phyloP scores from a whole-genome alignment of 2,888 invertebrate species.

The Sinodicranocentrus sp. region DNA sequence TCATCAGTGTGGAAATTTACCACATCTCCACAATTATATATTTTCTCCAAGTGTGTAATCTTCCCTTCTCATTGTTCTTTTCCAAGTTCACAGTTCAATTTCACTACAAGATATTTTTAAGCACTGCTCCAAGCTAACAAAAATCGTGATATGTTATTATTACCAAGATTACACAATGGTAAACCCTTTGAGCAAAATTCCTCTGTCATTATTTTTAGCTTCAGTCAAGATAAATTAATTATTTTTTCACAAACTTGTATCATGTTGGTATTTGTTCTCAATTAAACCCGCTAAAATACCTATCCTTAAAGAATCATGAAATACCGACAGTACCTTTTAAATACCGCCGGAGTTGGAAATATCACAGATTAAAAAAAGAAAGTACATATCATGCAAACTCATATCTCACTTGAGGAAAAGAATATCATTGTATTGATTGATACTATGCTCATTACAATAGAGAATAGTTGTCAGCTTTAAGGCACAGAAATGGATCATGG shows the following conservation, averaged over 20 bases:
- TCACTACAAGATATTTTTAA: constrained; percentile 1
- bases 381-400: constrained; percentile 38
- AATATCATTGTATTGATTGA: no score
- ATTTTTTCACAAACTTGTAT: constrained; percentile 47
- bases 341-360: neutral
- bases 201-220: constrained; percentile 53
- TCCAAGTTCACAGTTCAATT: constrained; percentile 25
- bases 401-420: no score
- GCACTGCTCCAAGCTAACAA: constrained; percentile 24
- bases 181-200: constrained; percentile 50
- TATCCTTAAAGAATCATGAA: constrained; percentile 19
- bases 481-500: constrained; percentile 56
- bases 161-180: neutral
- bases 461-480: constrained; percentile 45
- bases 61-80: neutral
- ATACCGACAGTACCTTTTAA: no score
- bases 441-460: no score
- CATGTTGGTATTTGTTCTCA: constrained; percentile 58
- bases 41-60: neutral
- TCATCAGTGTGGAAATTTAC: neutral
- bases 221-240: constrained; percentile 65
- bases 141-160: constrained; percentile 25
- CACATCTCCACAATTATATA: neutral
- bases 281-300: constrained; percentile 34
- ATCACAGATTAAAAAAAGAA: constrained; percentile 11